Evolutionary conservation across 2,888 invertebrate genomes (phyloP), one percentile per base, ranked within the genome.

Genomic region (Eilema sororculum): DNA sequence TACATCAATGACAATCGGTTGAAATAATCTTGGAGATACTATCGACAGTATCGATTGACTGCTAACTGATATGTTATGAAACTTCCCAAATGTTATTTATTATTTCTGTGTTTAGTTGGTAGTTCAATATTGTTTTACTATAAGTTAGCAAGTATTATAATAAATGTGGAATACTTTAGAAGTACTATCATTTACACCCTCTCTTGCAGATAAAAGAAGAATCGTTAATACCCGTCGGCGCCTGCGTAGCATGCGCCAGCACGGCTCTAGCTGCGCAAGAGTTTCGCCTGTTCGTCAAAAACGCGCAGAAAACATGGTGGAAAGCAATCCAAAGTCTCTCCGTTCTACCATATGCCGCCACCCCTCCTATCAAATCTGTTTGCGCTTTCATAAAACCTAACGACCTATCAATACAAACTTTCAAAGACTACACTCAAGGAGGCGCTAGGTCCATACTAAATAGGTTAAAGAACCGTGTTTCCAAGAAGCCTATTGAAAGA

Each of bases 191-290:
- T 67, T 59, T 63, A 60, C 10, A 22, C 28, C 61, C 68, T 30
- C 33, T 71, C 71, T 93, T 91, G n/a, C 92, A 95, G 95, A 81
- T 93, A 67, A 69, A 73, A 52, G 92, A 91, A 66, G 94, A 94
- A 56, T 62, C 77, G 0, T 72, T 86, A 8, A 87, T 88, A 67
- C 95, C 95, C 0, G 75, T 77, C 22, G 91, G 92, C 4, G 83
- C 87, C 0, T 95, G 95, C 78, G 87, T 88, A 0, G 65, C 86
- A 0, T 95, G 95, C 80, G 88, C 90, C 0, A 86, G 86, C 60
- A 76, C 86, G 13, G 91, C 91, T 0, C 83, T 92, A 25, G 86
- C 91, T 8, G 93, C 93, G 0, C 90, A 89, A 65, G 90, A 93
- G 72, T 93, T 94, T 77, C 86, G 91, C 0, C 52, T 86, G 0